Base-by-base conservation (phyloP, 2,888 invertebrate species). In the Athalia rosae region DNA sequence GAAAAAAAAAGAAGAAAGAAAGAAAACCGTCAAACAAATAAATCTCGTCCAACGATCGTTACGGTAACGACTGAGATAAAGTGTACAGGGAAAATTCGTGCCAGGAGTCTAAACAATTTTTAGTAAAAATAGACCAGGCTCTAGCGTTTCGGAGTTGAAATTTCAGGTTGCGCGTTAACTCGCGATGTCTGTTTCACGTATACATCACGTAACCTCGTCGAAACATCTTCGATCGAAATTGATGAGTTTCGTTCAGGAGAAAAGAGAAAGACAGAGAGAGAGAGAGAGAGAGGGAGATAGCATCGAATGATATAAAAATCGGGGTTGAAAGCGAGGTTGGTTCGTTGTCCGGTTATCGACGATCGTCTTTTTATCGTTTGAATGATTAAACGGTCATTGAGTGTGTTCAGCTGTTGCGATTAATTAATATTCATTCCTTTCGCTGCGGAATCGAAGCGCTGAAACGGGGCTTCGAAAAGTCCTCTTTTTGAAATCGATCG, bases 391-490 rank as follows among this genome's bases (percentile, higher is more conserved):
- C 71, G 45, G 58, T 13, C 71, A 58, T 56, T 28, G 15, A 64
- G 41, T 76, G 58, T 50, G 15, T 62, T 64, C 59, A 58, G 76
- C 82, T 79, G 82, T 80, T 81, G 80, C 80, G 84, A 86, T 86
- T 86, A 86, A 86, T 86, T 85, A 86, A 86, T 86, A 85, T 86
- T 85, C 86, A 85, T 85, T 86, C 85, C 84, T 81, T 77, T 82
- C 82, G 81, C 83, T 84, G 83, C 2, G 28, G 82, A 84, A 82
- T 50, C 15, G 28, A 41, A 67, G 67, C 50, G 41, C 13, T 3
- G 13, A 41, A 67, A 43, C 15, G 4, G 56, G 9, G 7, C n/a
- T 56, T 71, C 45, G 71, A 13, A 71, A 71, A 58, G 71, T 13
- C n/a, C 15, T 58, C 43, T 13, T 43, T 71, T 71, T 56, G 3